These are phyloP conservation scores for Philopotamus ludificatus DNA, from an alignment of 1,140 invertebrate genomes.

Conservation along the genomic window DNA sequence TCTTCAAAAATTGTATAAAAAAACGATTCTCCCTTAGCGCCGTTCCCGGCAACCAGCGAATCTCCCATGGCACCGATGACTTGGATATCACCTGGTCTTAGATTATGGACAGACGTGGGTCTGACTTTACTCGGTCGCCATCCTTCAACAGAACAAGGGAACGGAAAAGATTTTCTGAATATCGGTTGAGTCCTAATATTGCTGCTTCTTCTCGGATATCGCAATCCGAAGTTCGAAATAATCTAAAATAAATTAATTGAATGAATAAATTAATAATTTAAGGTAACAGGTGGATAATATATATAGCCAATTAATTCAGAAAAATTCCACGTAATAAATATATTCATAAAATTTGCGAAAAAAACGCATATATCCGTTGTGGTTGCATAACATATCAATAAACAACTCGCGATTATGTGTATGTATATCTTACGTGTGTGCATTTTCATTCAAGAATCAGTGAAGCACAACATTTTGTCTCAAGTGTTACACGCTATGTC, in stretches of 20 bases:
- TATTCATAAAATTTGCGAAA: not conserved
- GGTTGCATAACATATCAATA: not conserved
- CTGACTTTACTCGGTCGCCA: constrained; percentile 6
- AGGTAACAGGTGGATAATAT: no score
- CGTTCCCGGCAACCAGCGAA: constrained; percentile 74
- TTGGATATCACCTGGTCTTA: constrained; percentile 75
- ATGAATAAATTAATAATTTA: no score
- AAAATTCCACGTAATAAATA: not conserved
- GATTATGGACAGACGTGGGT: constrained; percentile 57
- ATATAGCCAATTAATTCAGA: no score
- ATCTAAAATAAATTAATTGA: no score
- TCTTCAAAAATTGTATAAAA: constrained; percentile 73
- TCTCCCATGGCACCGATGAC: constrained; percentile 78
- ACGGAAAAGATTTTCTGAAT: constrained; percentile 18
- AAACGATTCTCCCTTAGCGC: constrained; percentile 70
- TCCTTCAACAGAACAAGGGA: constrained; percentile 21
- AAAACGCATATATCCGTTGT: not conserved
- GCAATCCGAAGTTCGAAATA: not conserved
- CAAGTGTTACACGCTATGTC: no score
- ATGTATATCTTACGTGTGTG: not conserved
- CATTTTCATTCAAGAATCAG: not conserved
- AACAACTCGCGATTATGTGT: no score
- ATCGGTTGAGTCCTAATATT: constrained; percentile 8
- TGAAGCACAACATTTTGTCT: not conserved
- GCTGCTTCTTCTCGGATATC: constrained; percentile 20